phyloP scores from a whole-genome alignment of 2,113 vertebrate species.

The Actenoides lindsayi region DNA sequence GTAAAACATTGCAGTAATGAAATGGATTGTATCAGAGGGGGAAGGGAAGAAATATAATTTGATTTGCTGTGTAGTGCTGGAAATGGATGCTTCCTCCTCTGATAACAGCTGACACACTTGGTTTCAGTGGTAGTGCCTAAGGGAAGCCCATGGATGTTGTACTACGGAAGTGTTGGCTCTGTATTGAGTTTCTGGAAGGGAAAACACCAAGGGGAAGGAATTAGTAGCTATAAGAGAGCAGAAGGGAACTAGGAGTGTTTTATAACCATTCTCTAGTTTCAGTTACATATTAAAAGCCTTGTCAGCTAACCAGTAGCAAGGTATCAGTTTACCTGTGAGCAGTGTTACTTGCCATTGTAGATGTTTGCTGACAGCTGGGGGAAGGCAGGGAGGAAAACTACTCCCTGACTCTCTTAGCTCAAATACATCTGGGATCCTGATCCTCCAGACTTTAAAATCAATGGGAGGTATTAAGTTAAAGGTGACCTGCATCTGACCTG shows the following conservation, averaged over 20 bases:
- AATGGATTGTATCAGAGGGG: neutral
- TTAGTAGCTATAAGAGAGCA: neutral
- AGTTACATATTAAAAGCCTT: conserved; percentile 8
- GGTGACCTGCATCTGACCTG: neutral
- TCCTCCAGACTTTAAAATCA: neutral
- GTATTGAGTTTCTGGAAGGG: conserved; percentile 8
- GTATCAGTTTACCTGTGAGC: conserved; percentile 34
- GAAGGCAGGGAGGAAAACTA: neutral
- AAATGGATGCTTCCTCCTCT: neutral
- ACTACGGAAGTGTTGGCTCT: neutral
- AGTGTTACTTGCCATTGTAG: neutral
- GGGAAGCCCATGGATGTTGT: neutral
- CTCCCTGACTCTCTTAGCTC: neutral
- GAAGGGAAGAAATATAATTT: neutral
- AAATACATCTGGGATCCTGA: neutral
- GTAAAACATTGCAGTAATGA: neutral
- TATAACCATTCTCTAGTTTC: conserved; percentile 42
- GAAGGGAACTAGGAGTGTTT: conserved; percentile 11
- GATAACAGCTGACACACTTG: neutral
- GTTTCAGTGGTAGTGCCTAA: neutral
- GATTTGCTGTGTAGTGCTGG: neutral
- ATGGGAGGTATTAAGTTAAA: neutral
- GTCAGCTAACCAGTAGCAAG: conserved; percentile 5
- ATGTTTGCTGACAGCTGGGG: neutral
- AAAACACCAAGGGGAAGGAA: neutral